Evolutionary conservation across 2,888 invertebrate species (phyloP).

Genomic region (Chrysotoxum bicinctum): DNA sequence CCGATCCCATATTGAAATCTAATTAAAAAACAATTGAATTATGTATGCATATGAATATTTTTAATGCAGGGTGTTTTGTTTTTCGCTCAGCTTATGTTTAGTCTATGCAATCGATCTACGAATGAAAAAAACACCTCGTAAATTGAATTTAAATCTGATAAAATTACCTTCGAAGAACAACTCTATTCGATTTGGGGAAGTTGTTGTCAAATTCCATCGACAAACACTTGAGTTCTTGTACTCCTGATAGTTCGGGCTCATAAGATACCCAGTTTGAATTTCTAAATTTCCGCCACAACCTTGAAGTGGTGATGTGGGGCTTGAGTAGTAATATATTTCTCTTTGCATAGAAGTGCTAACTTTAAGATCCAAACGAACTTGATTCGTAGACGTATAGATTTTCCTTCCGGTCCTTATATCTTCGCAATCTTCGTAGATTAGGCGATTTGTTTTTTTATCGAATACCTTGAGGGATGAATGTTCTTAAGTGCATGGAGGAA

Average conservation of each 20-base stretch:
- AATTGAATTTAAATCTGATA: conserved; percentile 8
- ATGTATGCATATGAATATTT: not conserved
- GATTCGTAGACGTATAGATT: conserved; percentile 74
- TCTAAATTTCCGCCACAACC: conserved; percentile 78
- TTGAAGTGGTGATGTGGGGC: conserved; percentile 62
- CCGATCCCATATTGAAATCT: conserved; percentile 85
- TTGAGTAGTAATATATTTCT: conserved; percentile 74
- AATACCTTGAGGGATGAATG: conserved; percentile 73
- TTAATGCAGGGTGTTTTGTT: not conserved
- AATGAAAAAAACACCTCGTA: not conserved
- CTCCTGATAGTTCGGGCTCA: conserved; percentile 86
- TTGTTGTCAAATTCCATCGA: conserved; percentile 85
- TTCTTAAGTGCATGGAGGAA: not conserved
- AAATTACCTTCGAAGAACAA: conserved; percentile 75
- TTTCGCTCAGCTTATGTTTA: not conserved
- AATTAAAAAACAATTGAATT: conserved; percentile 74
- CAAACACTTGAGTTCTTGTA: conserved; percentile 83
- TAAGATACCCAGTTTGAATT: conserved; percentile 80
- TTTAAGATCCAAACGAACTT: conserved; percentile 73
- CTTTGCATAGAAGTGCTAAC: rapidly evolving
- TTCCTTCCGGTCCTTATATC: conserved; percentile 15
- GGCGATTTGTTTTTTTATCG: conserved; percentile 74
- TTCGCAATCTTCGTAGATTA: conserved; percentile 68
- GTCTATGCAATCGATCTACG: too few relatives aligned
- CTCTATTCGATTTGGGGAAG: conserved; percentile 76